phyloP scores from a whole-genome alignment of 2,888 invertebrate species.

The Phortica magna region DNA sequence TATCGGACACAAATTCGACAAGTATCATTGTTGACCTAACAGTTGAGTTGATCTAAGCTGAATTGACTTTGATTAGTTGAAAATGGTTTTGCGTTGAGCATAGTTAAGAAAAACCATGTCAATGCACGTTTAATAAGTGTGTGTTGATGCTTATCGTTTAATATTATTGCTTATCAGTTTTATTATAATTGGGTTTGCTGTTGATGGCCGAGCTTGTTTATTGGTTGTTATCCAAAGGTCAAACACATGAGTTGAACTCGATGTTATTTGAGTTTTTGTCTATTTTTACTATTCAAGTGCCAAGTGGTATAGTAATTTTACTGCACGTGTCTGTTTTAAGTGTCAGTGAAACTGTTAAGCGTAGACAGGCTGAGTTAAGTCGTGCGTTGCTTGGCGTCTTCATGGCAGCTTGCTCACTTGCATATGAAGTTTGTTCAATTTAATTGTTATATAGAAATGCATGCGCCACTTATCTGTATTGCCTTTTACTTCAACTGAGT shows the following conservation, averaged over 20 bases:
- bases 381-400: not conserved
- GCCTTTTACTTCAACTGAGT: not conserved
- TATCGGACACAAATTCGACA: not conserved
- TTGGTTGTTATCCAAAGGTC: not conserved
- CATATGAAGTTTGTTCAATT: not conserved
- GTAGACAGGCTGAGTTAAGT: not conserved
- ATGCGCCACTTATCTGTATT: not conserved
- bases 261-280: not conserved
- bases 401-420: not conserved
- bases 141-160: slow-evolving; percentile 5
- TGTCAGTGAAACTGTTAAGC: not conserved
- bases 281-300: not conserved
- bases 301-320: not conserved
- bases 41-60: not conserved
- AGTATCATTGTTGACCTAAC: not conserved
- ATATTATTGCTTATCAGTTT: not conserved
- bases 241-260: not conserved
- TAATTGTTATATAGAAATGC: not conserved
- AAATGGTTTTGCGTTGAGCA: not conserved
- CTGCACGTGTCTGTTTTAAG: not conserved
- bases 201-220: not conserved
- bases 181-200: slow-evolving; percentile 2
- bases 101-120: not conserved
- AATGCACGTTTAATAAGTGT: not conserved
- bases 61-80: not conserved